Evolutionary conservation across 2,113 vertebrate genomes (phyloP).

Genomic region (Anolis sagrei): DNA sequence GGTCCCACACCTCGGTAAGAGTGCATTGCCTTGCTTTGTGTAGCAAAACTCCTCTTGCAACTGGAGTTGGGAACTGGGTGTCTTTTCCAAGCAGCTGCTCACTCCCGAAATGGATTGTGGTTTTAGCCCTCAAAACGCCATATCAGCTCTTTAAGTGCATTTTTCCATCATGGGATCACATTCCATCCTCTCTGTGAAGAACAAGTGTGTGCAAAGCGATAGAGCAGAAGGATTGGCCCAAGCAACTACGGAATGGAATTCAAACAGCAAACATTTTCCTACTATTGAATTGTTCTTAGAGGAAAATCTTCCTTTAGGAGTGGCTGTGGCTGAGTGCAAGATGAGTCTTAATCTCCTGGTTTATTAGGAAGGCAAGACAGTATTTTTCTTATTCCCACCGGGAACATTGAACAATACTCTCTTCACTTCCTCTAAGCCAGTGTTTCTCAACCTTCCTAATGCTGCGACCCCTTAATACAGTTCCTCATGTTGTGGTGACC

Average conservation of each 20-base stretch:
- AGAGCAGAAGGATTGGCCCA: neutral
- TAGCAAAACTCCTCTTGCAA: neutral
- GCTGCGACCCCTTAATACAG: too few relatives aligned
- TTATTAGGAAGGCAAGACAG: neutral
- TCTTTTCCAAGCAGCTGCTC: neutral
- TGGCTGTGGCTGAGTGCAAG: neutral
- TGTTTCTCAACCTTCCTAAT: too few relatives aligned
- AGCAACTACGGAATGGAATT: neutral
- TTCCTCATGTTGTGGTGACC: too few relatives aligned
- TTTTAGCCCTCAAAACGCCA: slow-evolving; percentile 7
- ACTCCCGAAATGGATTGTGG: neutral
- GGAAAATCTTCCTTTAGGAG: neutral
- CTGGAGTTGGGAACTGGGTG: neutral
- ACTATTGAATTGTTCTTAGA: neutral
- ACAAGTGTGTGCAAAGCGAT: slow-evolving; percentile 5
- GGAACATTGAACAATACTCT: slow-evolving; percentile 51
- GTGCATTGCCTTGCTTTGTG: neutral
- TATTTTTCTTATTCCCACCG: neutral
- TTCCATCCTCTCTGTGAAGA: neutral
- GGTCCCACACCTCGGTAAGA: slow-evolving; percentile 97
- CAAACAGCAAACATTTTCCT: slow-evolving; percentile 11
- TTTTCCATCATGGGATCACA: slow-evolving; percentile 13
- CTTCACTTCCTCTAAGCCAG: neutral
- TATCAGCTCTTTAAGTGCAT: slow-evolving; percentile 9
- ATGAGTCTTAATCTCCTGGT: neutral